Evolutionary conservation across 2,888 invertebrate genomes (phyloP), one percentile per base, ranked within the genome.

Genomic region (Synergus umbraculus): DNA sequence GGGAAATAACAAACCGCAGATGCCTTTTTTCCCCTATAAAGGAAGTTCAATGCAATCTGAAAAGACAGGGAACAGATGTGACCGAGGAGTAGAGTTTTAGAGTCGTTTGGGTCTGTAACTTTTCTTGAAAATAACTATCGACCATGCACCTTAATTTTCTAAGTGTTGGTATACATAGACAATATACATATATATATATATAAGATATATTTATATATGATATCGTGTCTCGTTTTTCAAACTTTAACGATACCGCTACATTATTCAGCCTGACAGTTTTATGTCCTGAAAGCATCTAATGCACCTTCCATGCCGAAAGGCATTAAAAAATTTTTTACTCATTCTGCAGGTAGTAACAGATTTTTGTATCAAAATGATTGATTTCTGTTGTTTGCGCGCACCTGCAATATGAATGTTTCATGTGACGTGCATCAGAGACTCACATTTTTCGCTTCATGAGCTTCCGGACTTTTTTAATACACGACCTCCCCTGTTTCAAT

Each of bases 31-130:
- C n/a, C 37, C 29, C 54, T 73, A 73, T 73, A 73, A 73, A 73
- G 49, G 54, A 73, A 73, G 73, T 73, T 54, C 49, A 73, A 73
- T 73, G 54, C 49, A 73, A 73, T 73, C 37, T 73, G n/a, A 73
- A 54, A 73, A 73, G 73, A 73, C 73, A 73, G 54, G 54, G 37
- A 73, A 73, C 73, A 73, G 49, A 73, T 73, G 73, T 73, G 73
- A 73, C 73, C 73, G 37, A n/a, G 54, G 37, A 54, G 73, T 54
- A 29, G 54, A 73, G 54, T 73, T 73, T 73, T 54, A 73, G 54
- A 54, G 37, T 37, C 54, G 37, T 54, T 73, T 73, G 54, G 54
- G 10, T 49, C 37, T 49, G 37, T 41, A 73, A 73, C 18, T 73
- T 73, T 73, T 73, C 49, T 46, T 73, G 54, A 73, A 73, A 73